These are phyloP conservation scores for Lacanobia wlatinum DNA, from an alignment of 2,888 invertebrate genomes.

Conservation along the genomic window DNA sequence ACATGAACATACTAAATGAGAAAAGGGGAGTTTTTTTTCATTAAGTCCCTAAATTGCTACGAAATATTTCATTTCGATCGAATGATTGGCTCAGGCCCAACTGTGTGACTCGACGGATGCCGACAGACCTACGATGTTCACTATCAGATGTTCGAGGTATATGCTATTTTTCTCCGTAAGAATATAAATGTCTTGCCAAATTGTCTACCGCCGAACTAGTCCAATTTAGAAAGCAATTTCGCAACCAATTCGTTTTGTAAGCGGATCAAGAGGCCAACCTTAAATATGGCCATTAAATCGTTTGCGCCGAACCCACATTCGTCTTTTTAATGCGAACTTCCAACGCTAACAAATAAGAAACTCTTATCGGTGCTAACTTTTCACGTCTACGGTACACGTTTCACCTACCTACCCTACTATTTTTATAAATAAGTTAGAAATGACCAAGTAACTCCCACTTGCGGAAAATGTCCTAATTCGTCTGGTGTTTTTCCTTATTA, in stretches of 20 bases:
- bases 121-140: constrained; percentile 82
- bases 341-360: constrained; percentile 80
- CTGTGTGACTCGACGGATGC: constrained; percentile 76
- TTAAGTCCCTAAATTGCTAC: constrained; percentile 80
- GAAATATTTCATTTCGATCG: constrained; percentile 85
- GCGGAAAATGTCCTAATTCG: constrained; percentile 35
- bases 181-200: constrained; percentile 91
- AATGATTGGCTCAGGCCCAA: constrained; percentile 88
- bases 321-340: constrained; percentile 81
- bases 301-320: constrained; percentile 81
- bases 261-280: constrained; percentile 88
- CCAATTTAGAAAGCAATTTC: constrained; percentile 91
- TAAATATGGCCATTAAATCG: constrained; percentile 88
- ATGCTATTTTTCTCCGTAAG: constrained; percentile 89
- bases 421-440: constrained; percentile 58
- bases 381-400: constrained; percentile 66
- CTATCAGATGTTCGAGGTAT: constrained; percentile 88
- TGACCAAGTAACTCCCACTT: constrained; percentile 33
- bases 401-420: constrained; percentile 43
- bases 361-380: constrained; percentile 73
- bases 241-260: constrained; percentile 89
- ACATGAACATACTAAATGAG: constrained; percentile 75
- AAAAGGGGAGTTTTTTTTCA: constrained; percentile 79
- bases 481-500: constrained; percentile 40
- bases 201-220: constrained; percentile 89